A percentile compares a stretch with the other conserved stretches of the same genome.
phyloP scores from a whole-genome alignment of 1,140 invertebrate species.

The Bombus pascuorum region DNA sequence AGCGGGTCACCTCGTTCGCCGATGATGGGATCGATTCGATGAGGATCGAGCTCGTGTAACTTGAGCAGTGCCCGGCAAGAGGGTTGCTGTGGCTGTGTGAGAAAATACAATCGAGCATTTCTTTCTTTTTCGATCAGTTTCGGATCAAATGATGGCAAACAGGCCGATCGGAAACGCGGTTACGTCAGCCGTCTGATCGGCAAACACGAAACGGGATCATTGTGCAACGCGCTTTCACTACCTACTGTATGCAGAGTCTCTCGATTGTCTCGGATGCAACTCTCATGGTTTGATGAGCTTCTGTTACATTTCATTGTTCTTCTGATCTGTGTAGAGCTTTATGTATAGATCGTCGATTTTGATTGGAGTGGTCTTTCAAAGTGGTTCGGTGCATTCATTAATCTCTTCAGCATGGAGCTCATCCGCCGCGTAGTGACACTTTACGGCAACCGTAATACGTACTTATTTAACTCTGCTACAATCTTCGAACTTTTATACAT shows the following conservation, averaged over 20 bases:
- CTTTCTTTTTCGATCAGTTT: slow-evolving; percentile 22
- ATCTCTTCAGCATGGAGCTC: too few relatives aligned
- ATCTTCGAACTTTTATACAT: too few relatives aligned
- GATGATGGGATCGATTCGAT: background rate
- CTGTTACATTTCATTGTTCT: background rate
- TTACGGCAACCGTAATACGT: too few relatives aligned
- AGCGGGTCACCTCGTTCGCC: too few relatives aligned
- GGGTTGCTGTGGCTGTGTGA: background rate
- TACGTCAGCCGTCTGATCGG: slow-evolving; percentile 63
- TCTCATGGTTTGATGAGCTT: slow-evolving; percentile 7
- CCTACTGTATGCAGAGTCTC: slow-evolving; percentile 34
- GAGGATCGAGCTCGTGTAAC: background rate
- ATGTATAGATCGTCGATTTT: background rate
- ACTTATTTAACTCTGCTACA: too few relatives aligned
- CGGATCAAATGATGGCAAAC: slow-evolving; percentile 51
- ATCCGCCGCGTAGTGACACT: too few relatives aligned
- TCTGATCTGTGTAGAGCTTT: background rate
- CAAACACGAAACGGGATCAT: slow-evolving; percentile 71
- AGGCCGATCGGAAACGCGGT: slow-evolving; percentile 56
- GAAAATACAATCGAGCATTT: background rate
- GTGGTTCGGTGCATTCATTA: background rate
- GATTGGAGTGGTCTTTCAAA: background rate
- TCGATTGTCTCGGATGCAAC: slow-evolving; percentile 41
- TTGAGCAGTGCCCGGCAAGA: background rate
- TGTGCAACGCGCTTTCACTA: slow-evolving; percentile 78